These are phyloP conservation scores for Nannospalax galili DNA, from an alignment of 2,113 vertebrate species.

Conservation along the genomic window DNA sequence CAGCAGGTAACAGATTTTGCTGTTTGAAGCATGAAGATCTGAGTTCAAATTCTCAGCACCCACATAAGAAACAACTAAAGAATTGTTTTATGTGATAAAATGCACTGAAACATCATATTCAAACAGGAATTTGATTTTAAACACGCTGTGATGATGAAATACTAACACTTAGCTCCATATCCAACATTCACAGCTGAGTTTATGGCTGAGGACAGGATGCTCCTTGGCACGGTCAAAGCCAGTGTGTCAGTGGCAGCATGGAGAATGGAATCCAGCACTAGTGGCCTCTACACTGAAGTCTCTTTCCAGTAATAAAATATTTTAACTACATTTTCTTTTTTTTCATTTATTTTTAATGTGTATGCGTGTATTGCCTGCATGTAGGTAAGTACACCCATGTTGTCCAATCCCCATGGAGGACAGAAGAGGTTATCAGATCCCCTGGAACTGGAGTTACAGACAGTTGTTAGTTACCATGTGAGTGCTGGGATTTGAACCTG, in stretches of 20 bases:
- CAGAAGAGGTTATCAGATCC: too few species aligned
- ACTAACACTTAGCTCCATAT: neutral
- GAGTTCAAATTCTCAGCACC: neutral
- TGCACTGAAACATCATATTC: neutral
- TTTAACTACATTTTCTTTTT: constrained; percentile 5
- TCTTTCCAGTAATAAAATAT: neutral
- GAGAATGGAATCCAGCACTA: constrained; percentile 1
- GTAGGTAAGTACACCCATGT: too few species aligned
- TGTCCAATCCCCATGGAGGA: too few species aligned
- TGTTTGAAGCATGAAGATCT: neutral
- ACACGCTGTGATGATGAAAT: neutral
- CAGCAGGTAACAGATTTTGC: neutral
- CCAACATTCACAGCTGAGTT: neutral
- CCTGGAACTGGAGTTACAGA: too few species aligned
- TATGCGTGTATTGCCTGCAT: too few species aligned
- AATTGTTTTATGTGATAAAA: constrained; percentile 25
- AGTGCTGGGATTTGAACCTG: too few species aligned
- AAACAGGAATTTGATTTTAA: constrained; percentile 31
- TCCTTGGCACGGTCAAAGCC: neutral
- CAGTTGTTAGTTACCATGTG: too few species aligned
- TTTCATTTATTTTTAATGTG: too few species aligned
- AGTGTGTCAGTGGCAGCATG: neutral
- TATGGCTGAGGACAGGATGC: neutral
- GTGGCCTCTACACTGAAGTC: neutral
- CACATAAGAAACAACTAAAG: neutral